Evolutionary conservation across 2,113 vertebrate species (phyloP), one percentile per base, ranked within the genome.

Genomic region (Gymnobelideus leadbeateri): DNA sequence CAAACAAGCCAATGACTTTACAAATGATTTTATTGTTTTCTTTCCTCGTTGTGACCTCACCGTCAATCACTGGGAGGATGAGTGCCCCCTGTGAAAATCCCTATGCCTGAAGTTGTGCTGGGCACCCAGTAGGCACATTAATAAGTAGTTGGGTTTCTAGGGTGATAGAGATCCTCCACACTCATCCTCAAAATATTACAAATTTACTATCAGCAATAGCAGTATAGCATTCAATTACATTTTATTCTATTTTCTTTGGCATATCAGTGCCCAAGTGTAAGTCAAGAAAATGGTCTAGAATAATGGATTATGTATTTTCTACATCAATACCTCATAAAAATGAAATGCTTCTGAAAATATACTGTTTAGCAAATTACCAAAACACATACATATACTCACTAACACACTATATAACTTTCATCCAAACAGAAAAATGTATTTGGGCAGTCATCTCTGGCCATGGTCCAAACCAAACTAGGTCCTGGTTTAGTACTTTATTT

Each of bases 21-120:
- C 93, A 89, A 51, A 90, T 92, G 93, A 92, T 90, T 95, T 94
- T 89, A 92, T 89, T 84, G 49, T 8, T 49, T 96, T 54, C 94
- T n/a, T 7, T 53, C 43, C 14, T 19, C 21, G 9, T 90, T 12
- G 52, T 89, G 91, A 93, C 37, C 8, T 51, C 89, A 23, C 55
- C 91, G 93, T 94, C 57, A 92, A 91, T 92, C 92, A 92, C 51
- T 95, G 68, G 55, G 51, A 93, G 6, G 93, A 77, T 6, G 89
- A 16, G 52, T 96, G 28, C 31, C 92, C 77, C 77, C 54, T 95
- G 77, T 96, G 91, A 77, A 94, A 96, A 89, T 51, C 37, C 19
- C 19, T 43, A 43, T 84, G 19, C 6, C 68, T 84, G 7, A 84
- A 91, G 28, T 55, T 46, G 25, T 91, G 31, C 43, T 43, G 14